Base-by-base conservation (phyloP, 2,888 invertebrate species). In the Micoletzkya japonica region DNA sequence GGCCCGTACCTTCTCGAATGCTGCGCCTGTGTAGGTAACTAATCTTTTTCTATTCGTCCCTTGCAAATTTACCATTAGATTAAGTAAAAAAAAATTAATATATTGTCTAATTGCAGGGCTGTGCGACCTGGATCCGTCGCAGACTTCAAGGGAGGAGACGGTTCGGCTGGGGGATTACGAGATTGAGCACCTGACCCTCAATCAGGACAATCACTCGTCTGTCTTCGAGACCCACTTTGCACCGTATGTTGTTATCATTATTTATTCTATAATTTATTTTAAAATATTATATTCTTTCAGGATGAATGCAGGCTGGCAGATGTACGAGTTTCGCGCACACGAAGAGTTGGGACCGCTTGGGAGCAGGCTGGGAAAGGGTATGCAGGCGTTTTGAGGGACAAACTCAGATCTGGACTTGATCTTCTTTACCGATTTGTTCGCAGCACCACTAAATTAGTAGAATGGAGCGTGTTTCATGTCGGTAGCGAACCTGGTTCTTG, bases 11-110 rank as follows among this genome's bases (percentile, higher is more conserved):
- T 93, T 87, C 91, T 91, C 77, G 94, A 95, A 87, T 96, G 96
- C 87, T 96, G 96, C 86, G 94, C 94, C 69, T 96, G 95, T 89
- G 94, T 96, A 81, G 95, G 96, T 95, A 88, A 91, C 93, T n/a
- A 52, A 14, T 39, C 39, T 7, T 39, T 39, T 39, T 39, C 17
- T 39, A 10, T 39, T 39, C 39, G 39, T 39, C 10, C 7, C 7
- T 39, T 39, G 7, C 7, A 39, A 17, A 6, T 39, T n/a, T n/a
- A n/a, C n/a, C n/a, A n/a, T n/a, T n/a, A n/a, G n/a, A n/a, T n/a
- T n/a, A n/a, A n/a, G n/a, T n/a, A n/a, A 24, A 28, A 52, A 52
- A 52, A 3, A 26, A 52, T 28, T 52, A 7, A 4, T 2, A 32
- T 26, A 10, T 32, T 20, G 57, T 57, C 2, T n/a, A 1, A n/a